Percentiles rank a stretch among this genome's conserved stretches.
These are phyloP conservation scores for Eupithecia pulchellata DNA, from an alignment of 2,888 invertebrate genomes.

Conservation along the genomic window DNA sequence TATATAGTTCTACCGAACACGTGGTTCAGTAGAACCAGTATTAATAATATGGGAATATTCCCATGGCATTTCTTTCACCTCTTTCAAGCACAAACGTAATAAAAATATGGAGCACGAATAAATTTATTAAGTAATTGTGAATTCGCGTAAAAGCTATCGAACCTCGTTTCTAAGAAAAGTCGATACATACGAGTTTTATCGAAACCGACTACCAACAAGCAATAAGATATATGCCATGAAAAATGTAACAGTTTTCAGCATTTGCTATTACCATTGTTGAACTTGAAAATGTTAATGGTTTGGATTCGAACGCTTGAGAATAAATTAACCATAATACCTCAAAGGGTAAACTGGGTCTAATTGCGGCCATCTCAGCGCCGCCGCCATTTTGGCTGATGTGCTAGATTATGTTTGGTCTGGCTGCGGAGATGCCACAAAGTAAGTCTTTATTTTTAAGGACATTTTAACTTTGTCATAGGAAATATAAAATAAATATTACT, in stretches of 20 bases:
- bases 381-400: conserved; percentile 4
- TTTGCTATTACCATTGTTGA: not conserved
- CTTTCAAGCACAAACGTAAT: conserved; percentile 14
- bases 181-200: conserved; percentile 2
- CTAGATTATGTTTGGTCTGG: not conserved
- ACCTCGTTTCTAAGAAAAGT: not conserved
- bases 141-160: conserved; percentile 10
- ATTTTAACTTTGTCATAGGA: no score
- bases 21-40: no score
- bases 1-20: no score
- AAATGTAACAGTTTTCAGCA: not conserved
- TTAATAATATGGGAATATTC: no score
- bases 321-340: conserved; percentile 35
- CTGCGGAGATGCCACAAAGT: not conserved
- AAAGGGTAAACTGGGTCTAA: conserved; percentile 37
- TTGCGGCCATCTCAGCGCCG: conserved; percentile 40
- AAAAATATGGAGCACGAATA: conserved; percentile 10
- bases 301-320: conserved; percentile 25
- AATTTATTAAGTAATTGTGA: conserved; percentile 2
- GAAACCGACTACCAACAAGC: not conserved
- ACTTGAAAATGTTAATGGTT: conserved; percentile 13
- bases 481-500: no score
- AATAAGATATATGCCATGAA: not conserved
- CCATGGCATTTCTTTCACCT: not conserved
- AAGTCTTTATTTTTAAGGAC: not conserved